Evolutionary conservation across 2,113 vertebrate genomes (phyloP), one percentile per base, ranked within the genome.

Genomic region (Anser cygnoides): DNA sequence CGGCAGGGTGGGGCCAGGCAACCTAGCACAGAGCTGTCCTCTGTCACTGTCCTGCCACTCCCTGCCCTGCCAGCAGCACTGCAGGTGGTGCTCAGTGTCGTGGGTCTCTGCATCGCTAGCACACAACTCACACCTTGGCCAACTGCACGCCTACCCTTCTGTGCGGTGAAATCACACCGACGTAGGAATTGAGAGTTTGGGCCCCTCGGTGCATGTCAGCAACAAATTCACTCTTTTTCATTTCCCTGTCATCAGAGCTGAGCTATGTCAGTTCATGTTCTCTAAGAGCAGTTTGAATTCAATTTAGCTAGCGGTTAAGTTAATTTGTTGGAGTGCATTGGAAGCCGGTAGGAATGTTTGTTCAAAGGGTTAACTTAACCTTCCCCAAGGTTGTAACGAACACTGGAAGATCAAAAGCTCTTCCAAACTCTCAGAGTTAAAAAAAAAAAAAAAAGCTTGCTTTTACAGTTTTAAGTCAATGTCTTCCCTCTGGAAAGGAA

Each of bases 281-380:
- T 91, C 41, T 46, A 75, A 75, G 39, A 94, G 75, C 63, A 76
- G 65, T 92, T 96, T 81, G 78, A 96, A 92, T 96, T 93, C 78
- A 91, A 25, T 93, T 95, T 92, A 95, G 72, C 39, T 84, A 49
- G 49, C 68, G 84, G 90, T 93, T 93, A 80, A 94, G 57, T 95
- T 91, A 93, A 91, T 86, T 68, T 70, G 66, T 87, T 90, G 9
- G 3, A 81, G 87, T 77, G 79, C 89, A 75, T 55, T 68, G 82
- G n/a, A 80, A 84, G 78, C 72, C 93, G 43, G 31, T 85, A 93
- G 74, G 83, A 94, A 90, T 93, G 81, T 71, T 93, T 85, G 58
- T 90, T 93, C 81, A 84, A 90, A 96, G 94, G 61, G 87, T 93
- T 95, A 97, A 97, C 44, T 94, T 96, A 93, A 91, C 80, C 81